Percentiles rank a stretch among this genome's conserved stretches.
Conservation (phyloP, 2,113 vertebrate genomes). For the Todiramphus chloris region DNA sequence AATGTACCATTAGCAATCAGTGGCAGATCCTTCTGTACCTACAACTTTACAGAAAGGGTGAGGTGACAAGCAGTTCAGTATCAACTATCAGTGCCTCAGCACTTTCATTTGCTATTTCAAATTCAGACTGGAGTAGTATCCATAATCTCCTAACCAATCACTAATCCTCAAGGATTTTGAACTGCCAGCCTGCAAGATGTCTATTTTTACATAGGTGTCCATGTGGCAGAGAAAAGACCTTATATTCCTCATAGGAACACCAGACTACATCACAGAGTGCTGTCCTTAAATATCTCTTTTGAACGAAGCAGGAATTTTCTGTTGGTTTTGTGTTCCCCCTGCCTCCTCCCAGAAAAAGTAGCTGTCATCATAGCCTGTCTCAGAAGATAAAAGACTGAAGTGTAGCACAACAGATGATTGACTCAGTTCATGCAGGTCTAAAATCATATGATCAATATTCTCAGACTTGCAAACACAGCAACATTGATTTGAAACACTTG, state of each 20-base stretch:
- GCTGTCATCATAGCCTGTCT: background rate
- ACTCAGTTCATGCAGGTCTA: background rate
- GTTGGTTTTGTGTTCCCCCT: background rate
- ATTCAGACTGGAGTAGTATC: constrained; percentile 5
- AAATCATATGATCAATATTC: background rate
- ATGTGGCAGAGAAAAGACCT: background rate
- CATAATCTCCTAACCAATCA: constrained; percentile 38
- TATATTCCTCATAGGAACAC: background rate
- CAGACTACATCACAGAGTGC: background rate
- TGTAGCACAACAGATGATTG: background rate
- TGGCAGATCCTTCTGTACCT: background rate
- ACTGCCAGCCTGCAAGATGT: constrained; percentile 10
- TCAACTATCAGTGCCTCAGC: background rate
- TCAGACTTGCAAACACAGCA: background rate
- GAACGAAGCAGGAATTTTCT: background rate
- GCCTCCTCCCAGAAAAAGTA: background rate
- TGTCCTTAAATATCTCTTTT: background rate
- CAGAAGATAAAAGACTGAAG: background rate
- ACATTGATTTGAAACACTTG: background rate
- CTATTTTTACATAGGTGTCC: constrained; percentile 8
- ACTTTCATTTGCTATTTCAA: constrained; percentile 39
- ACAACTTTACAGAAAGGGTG: background rate
- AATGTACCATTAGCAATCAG: background rate
- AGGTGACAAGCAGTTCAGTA: background rate
- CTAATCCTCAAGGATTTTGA: constrained; percentile 49